Conservation (phyloP, 1,140 invertebrate genomes). For the Pseudobourletiella spinata region DNA sequence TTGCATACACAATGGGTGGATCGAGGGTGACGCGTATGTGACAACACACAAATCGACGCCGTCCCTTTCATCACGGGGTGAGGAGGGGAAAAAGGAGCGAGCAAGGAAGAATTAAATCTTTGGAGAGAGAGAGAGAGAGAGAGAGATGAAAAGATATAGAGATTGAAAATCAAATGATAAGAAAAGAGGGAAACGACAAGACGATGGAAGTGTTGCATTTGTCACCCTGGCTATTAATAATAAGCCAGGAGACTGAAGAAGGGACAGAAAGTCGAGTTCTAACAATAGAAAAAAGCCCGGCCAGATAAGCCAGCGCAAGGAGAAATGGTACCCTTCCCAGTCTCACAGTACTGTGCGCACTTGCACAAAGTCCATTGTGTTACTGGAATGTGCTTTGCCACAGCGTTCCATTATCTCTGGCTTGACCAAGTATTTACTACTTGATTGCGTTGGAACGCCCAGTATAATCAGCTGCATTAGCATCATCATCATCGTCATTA, state of each 20-base stretch:
- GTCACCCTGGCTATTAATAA: slow-evolving; percentile 11
- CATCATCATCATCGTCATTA: neutral
- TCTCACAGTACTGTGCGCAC: neutral
- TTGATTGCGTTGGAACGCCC: neutral
- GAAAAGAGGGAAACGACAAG: neutral
- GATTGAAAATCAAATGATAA: slow-evolving; percentile 12
- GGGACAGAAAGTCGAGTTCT: neutral
- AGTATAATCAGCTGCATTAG: neutral
- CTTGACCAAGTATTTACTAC: too few species aligned
- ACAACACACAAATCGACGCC: too few species aligned
- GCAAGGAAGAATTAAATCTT: neutral
- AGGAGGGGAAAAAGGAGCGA: too few species aligned
- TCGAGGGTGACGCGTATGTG: too few species aligned
- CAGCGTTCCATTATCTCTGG: too few species aligned
- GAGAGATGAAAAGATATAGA: neutral
- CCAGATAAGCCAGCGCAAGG: neutral
- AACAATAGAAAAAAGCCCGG: neutral
- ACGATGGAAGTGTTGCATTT: slow-evolving; percentile 3
- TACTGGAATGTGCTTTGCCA: too few species aligned
- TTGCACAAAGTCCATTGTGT: neutral
- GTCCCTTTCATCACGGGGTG: too few species aligned
- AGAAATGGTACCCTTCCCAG: neutral
- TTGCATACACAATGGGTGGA: too few species aligned
- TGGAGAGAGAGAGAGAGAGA: neutral
- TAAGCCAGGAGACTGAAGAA: neutral